phyloP scores from a whole-genome alignment of 2,888 invertebrate species.

The Dilophus febrilis region DNA sequence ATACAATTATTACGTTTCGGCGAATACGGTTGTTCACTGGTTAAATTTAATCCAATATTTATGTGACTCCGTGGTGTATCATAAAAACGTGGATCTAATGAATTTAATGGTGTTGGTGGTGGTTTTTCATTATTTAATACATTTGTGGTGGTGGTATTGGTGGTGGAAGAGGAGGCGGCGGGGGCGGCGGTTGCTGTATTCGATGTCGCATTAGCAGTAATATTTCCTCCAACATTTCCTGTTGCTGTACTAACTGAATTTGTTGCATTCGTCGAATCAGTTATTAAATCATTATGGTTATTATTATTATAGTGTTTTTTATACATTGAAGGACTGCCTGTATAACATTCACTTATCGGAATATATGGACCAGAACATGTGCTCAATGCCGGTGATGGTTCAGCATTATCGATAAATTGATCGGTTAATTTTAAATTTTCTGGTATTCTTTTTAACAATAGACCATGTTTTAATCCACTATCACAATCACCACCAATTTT shows the following conservation, averaged over 20 bases:
- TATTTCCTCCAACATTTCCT: no score
- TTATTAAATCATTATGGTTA: no score
- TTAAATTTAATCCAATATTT: constrained; percentile 29
- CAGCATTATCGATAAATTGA: constrained; percentile 22
- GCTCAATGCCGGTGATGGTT: constrained; percentile 45
- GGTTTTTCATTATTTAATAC: constrained; percentile 8
- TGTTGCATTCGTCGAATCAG: no score
- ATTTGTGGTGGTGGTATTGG: constrained; percentile 11
- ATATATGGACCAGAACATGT: constrained; percentile 71
- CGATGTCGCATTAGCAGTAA: no score
- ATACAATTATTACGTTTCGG: constrained; percentile 29
- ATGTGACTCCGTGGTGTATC: constrained; percentile 30
- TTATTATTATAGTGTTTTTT: no score
- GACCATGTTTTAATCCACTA: constrained; percentile 12
- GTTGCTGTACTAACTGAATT: no score
- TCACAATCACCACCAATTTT: constrained; percentile 4
- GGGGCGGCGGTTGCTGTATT: no score
- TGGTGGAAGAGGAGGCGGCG: no score
- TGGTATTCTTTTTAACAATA: constrained; percentile 26
- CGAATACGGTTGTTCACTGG: constrained; percentile 30
- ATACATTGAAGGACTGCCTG: constrained; percentile 43
- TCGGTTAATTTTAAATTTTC: constrained; percentile 28
- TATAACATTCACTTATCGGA: constrained; percentile 82
- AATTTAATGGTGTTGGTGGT: constrained; percentile 26
- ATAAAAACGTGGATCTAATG: constrained; percentile 37